phyloP scores from a whole-genome alignment of 2,888 invertebrate genomes.

The Philopedon plagiatum region DNA sequence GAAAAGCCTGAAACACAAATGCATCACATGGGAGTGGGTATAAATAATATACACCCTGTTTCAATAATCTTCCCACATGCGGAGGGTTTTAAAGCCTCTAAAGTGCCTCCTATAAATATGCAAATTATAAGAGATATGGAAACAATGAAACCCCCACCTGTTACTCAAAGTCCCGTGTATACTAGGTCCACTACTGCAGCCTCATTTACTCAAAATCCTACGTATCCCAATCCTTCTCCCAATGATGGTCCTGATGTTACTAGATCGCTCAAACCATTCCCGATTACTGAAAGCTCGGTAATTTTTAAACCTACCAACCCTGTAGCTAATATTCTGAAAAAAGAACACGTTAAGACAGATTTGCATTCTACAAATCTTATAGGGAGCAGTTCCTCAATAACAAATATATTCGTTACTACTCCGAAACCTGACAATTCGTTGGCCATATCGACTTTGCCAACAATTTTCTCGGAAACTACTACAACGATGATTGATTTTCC shows the following conservation, averaged over 20 bases:
- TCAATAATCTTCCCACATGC: constrained; percentile 53
- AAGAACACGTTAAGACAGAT: constrained; percentile 53
- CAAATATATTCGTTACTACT: constrained; percentile 45
- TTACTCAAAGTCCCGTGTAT: constrained; percentile 58
- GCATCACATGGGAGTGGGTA: constrained; percentile 61
- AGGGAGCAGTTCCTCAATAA: constrained; percentile 42
- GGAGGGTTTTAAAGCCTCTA: constrained; percentile 50
- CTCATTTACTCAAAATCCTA: constrained; percentile 62
- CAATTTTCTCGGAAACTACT: constrained; percentile 29
- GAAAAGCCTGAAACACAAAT: constrained; percentile 68
- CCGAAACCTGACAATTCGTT: constrained; percentile 49
- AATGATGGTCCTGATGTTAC: constrained; percentile 57
- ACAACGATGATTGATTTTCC: neutral
- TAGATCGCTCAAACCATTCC: constrained; percentile 69
- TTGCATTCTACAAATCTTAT: constrained; percentile 31
- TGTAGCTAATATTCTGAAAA: constrained; percentile 54
- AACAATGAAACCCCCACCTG: constrained; percentile 75
- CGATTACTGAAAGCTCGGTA: constrained; percentile 61
- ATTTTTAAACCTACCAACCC: constrained; percentile 55
- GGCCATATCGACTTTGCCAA: constrained; percentile 42
- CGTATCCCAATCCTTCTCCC: constrained; percentile 69
- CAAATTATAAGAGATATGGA: constrained; percentile 72
- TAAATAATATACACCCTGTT: constrained; percentile 52
- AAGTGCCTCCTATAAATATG: constrained; percentile 56
- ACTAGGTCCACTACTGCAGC: constrained; percentile 66